Conservation (phyloP, 1,140 invertebrate species). For the Eurosta solidaginis region DNA sequence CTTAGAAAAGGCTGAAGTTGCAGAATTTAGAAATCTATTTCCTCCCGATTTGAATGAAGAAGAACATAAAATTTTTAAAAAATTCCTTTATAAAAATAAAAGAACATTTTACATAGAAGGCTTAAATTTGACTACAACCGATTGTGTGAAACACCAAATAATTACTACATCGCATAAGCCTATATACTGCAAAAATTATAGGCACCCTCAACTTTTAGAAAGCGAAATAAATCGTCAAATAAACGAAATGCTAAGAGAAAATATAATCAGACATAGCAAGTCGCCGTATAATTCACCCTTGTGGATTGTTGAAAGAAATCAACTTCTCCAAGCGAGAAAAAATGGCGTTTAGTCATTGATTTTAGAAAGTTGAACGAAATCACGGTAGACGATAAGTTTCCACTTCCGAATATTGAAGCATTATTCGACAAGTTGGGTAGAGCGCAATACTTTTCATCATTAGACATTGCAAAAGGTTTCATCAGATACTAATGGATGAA, state of each 20-base stretch:
- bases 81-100: slow-evolving; percentile 16
- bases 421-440: too few relatives aligned
- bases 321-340: not conserved
- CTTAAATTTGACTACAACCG: too few relatives aligned
- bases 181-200: slow-evolving; percentile 4
- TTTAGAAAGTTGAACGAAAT: too few relatives aligned
- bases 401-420: too few relatives aligned
- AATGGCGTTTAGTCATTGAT: not conserved
- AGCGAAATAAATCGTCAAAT: too few relatives aligned
- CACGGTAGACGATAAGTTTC: too few relatives aligned
- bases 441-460: too few relatives aligned
- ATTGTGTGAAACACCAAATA: slow-evolving; percentile 8
- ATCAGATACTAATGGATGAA: not conserved
- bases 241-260: not conserved
- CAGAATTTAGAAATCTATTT: not conserved
- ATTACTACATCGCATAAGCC: not conserved
- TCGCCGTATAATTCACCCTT: slow-evolving; percentile 4
- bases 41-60: not conserved
- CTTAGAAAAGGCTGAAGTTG: not conserved
- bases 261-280: too few relatives aligned
- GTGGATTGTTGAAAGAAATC: slow-evolving; percentile 6
- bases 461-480: too few relatives aligned
- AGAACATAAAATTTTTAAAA: not conserved
- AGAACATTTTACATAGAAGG: too few relatives aligned
- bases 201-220: slow-evolving; percentile 6